Evolutionary conservation across 2,888 invertebrate genomes (phyloP).

Genomic region (Caprella mutica): DNA sequence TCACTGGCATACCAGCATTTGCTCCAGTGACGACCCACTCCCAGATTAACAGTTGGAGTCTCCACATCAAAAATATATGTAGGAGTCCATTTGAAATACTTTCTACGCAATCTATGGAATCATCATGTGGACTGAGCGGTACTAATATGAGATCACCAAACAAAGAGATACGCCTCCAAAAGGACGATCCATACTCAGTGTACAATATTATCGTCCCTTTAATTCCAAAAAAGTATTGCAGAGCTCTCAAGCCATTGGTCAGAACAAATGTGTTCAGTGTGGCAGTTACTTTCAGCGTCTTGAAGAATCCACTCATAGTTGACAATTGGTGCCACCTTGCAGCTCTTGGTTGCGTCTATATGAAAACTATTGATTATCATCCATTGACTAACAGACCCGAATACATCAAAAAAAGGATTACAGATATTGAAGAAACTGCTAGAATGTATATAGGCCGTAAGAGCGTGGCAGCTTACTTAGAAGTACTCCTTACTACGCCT

Average conservation of each 20-base stretch:
- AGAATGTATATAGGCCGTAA: constrained; percentile 10
- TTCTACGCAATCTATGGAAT: constrained; percentile 13
- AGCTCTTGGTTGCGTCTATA: constrained; percentile 15
- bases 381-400: constrained; percentile 14
- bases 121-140: neutral
- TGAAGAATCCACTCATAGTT: constrained; percentile 23
- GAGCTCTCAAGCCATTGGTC: constrained; percentile 9
- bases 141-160: neutral
- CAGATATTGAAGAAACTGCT: constrained; percentile 16
- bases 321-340: constrained; percentile 19
- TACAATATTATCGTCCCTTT: constrained; percentile 26
- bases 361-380: constrained; percentile 12
- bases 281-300: constrained; percentile 21
- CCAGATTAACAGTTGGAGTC: constrained; percentile 21
- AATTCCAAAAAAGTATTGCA: constrained; percentile 6
- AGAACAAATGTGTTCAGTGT: constrained; percentile 20
- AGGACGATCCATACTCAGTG: constrained; percentile 12
- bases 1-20: constrained; percentile 21
- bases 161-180: constrained; percentile 17
- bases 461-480: constrained; percentile 1
- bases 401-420: constrained; percentile 2
- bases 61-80: constrained; percentile 10
- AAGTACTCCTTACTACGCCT: constrained; percentile 2
- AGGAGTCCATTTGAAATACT: constrained; percentile 14
- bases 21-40: constrained; percentile 16